Base-by-base conservation (phyloP, 1,140 invertebrate species). In the Leucophenga varia region DNA sequence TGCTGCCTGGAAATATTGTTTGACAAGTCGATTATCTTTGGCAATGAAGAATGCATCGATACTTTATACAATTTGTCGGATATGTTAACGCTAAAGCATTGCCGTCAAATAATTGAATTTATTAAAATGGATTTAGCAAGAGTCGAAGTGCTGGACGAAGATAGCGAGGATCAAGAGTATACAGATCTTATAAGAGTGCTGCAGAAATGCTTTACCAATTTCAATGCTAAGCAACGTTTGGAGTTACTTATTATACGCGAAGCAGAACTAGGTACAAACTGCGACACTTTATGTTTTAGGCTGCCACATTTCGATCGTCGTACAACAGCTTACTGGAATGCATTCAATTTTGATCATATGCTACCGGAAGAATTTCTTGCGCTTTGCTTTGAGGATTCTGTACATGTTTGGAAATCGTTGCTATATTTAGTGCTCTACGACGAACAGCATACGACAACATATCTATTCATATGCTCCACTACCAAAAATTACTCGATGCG, bases 21-120 rank as follows among this genome's bases (percentile, higher is more conserved):
- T 2, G 31, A 39, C 12, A 57, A 35, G 5, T 38, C 30, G 1
- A 51, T 64, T 14, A 34, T 53, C 3, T 40, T 67, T 10, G 64
- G 60, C 3, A 73, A 54, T 21, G 59, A 64, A 0, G 71, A 74
- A 49, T 74, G 71, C 30, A 9, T 74, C 7, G 50, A 59, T 18
- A 49, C 57, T 0, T 53, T 74, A 16, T 18, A 43, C 4, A 39
- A 43, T 7, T 47, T 67, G 34, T 37, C 59, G 2, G 25, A 44
- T 1, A 18, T 71, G 7, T 17, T 74, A 14, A 37, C 19, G 0
- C 10, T 43, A 1, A 22, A 49, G 9, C 37, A 57, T 47, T 43
- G 47, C 16, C 28, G 47, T 17, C 17, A 43, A 30, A 52, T 57
- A 3, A 9, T 57, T 1, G 38, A 52, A 16, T 54, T 47, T 40